Base-by-base conservation (phyloP, 2,113 vertebrate genomes). In the Lutjanus erythropterus region DNA sequence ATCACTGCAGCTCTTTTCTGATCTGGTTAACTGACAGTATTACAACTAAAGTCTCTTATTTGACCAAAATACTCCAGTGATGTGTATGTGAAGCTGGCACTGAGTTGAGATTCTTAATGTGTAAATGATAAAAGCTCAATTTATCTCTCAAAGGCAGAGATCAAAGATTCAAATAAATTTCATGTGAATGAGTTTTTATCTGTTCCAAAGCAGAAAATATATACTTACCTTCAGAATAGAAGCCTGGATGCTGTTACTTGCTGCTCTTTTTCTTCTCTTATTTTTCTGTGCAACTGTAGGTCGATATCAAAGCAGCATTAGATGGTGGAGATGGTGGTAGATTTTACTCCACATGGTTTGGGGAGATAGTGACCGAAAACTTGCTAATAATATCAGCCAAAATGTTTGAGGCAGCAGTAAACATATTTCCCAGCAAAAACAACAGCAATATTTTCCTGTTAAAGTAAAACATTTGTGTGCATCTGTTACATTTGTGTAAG, bases 401-500 rank as follows among this genome's bases (percentile, higher is more conserved):
- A 79, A 84, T 75, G 60, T 78, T 42, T 70, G 74, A 68, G 52
- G 67, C 58, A 81, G 75, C 29, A 41, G 8, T 37, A 55, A 73
- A 73, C 12, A 52, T 58, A 56, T 85, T 53, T 78, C 27, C 0
- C 9, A 29, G 55, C 23, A 37, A 65, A 37, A 60, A 41, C 42
- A 61, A 3, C 15, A 39, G 46, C 31, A 55, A 69, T 16, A 61
- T 66, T 85, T 74, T 19, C 46, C 27, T 23, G 49, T 39, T 52
- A 23, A 78, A 65, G 65, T 55, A 29, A 81, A 79, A 41, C 41
- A 80, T 71, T 79, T 62, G 44, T 70, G 85, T 92, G 75, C 89
- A 89, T 93, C 90, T 92, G 92, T 75, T 78, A 71, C 53, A 39
- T 84, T 88, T 91, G 78, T 90, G 89, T 84, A 89, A 88, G 82